Evolutionary conservation across 92 coral and sea anemone genomes (phyloP), one percentile per base, ranked within the genome.

Genomic region (Galaxea fascicularis): DNA sequence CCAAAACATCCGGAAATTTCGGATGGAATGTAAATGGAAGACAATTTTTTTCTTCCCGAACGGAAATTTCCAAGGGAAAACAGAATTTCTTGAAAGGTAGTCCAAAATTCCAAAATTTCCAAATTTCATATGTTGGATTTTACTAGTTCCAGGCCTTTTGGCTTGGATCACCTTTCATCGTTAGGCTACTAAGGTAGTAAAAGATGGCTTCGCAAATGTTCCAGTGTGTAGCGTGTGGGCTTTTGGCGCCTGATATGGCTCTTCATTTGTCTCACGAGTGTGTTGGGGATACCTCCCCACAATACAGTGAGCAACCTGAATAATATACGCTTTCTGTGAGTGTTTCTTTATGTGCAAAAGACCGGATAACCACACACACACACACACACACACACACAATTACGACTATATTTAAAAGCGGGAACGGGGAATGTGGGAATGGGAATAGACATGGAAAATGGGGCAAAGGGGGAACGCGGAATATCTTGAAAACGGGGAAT

Each of bases 301-400:
- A 68, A 30, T 35, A 35, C 52, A 28, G 73, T 68, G 73, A 68
- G 73, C 35, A 31, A 68, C 35, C 28, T 0, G 73, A 68, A 52
- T 68, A 68, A 68, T 68, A 68, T 68, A 68, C 52, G 73, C 73
- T 68, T 35, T 68, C 73, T 68, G 25, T 30, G 73, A 35, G 51
- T 68, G 52, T 49, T 68, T 68, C 73, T 35, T 68, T 35, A 68
- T 68, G 73, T 35, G 73, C 27, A 68, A 31, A 68, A 68, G 44
- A 53, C 59, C 59, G 13, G 59, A 53, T 1, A 53, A 22, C 65
- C 65, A 59, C 73, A 68, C 73, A 68, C 52, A 67, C 41, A 30
- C 51, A 68, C 47, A 0, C 14, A 25, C 10, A 68, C 31, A 52
- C 73, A 31, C n/a, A n/a, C n/a, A n/a, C n/a, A n/a, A n/a, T n/a